A percentile compares a stretch with the other conserved stretches of the same genome.
phyloP scores from a whole-genome alignment of 2,113 vertebrate genomes.

The Muntiacus muntjak region DNA sequence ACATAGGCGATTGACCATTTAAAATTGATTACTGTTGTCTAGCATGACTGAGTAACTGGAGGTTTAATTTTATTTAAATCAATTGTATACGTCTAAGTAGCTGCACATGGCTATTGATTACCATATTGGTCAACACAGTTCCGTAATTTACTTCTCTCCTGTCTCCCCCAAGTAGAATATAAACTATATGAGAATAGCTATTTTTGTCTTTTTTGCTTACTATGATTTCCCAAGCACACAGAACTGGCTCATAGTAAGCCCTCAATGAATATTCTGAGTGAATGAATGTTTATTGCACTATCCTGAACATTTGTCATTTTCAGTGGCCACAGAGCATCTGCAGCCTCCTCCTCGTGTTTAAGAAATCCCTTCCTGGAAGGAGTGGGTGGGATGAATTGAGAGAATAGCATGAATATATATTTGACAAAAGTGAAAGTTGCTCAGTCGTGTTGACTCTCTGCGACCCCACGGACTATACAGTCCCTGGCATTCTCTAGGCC shows the following conservation, averaged over 20 bases:
- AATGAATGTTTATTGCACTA: background rate
- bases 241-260: background rate
- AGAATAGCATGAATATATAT: background rate
- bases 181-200: background rate
- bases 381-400: background rate
- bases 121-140: background rate
- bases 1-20: background rate
- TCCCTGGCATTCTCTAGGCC: background rate
- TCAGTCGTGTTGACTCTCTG: background rate
- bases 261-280: background rate
- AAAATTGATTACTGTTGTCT: background rate
- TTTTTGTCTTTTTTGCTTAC: background rate
- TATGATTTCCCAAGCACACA: background rate
- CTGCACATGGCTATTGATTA: background rate
- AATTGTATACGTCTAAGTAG: background rate
- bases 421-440: background rate
- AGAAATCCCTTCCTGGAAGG: background rate
- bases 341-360: background rate
- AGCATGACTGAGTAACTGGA: background rate
- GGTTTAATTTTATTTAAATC: background rate
- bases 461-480: fast-evolving
- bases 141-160: background rate
- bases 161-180: background rate
- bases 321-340: background rate
- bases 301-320: background rate